phyloP scores from a whole-genome alignment of 2,113 vertebrate genomes.

The Mionectes macconnelli region DNA sequence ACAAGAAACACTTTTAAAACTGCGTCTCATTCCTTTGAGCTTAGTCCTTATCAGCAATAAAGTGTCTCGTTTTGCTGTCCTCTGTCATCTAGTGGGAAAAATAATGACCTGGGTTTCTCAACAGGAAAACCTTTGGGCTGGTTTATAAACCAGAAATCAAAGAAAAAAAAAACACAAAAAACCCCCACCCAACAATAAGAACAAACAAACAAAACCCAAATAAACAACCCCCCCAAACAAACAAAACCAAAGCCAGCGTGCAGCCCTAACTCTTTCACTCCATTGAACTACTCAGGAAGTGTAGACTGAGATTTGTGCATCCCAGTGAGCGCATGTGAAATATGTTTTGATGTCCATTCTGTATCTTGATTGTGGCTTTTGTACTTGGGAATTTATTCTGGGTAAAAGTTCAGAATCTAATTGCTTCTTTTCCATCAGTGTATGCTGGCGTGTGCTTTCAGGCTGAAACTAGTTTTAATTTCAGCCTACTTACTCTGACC shows the following conservation, averaged over 20 bases:
- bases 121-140: background rate
- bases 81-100: background rate
- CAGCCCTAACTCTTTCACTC: background rate
- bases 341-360: background rate
- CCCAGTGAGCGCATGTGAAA: background rate
- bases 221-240: background rate
- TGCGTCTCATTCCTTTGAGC: conserved; percentile 6
- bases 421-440: background rate
- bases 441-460: background rate
- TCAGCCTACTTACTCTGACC: background rate
- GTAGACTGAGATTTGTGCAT: background rate
- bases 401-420: background rate
- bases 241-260: background rate
- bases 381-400: background rate
- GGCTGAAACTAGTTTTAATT: conserved; percentile 29
- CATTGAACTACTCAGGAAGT: background rate
- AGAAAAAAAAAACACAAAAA: background rate
- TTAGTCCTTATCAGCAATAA: conserved; percentile 22
- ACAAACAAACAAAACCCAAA: background rate
- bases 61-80: background rate
- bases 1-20: background rate
- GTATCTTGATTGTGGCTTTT: background rate
- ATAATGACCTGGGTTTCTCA: background rate
- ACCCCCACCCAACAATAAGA: no score
- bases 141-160: background rate